Conservation (phyloP, 92 coral and sea anemone species). For the Porites rus region DNA sequence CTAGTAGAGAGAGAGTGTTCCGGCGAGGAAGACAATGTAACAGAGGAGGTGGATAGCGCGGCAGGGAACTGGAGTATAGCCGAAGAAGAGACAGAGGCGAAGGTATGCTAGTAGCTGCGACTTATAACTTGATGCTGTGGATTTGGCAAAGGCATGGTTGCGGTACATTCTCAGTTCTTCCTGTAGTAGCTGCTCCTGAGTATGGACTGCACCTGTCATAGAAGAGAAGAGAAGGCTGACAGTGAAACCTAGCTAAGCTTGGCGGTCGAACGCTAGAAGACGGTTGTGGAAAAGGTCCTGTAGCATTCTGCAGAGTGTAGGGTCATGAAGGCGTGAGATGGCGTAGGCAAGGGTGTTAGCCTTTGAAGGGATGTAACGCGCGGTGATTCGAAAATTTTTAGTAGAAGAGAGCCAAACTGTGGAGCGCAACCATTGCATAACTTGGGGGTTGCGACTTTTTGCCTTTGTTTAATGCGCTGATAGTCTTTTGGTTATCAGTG, state of each 20-base stretch:
- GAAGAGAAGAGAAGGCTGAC: background rate
- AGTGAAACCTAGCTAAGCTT: slow-evolving; percentile 5
- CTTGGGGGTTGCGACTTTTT: slow-evolving; percentile 13
- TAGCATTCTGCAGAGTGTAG: background rate
- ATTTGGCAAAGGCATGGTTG: background rate
- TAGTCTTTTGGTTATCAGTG: slow-evolving; percentile 37
- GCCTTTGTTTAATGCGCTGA: slow-evolving; percentile 45
- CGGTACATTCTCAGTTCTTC: background rate
- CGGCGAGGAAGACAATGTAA: no score
- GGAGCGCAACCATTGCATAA: slow-evolving; percentile 55
- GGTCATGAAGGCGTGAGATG: slow-evolving; percentile 46
- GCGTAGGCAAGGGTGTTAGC: slow-evolving; percentile 44
- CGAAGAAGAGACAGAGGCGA: background rate
- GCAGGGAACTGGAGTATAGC: background rate
- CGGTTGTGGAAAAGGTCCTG: background rate
- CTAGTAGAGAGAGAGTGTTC: no score
- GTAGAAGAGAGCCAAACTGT: slow-evolving; percentile 53
- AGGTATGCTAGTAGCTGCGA: background rate
- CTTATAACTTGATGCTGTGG: no score
- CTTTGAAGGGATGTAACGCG: slow-evolving; percentile 22
- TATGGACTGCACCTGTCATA: slow-evolving; percentile 7
- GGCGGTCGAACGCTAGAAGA: background rate
- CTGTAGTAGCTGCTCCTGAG: background rate
- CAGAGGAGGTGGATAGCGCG: no score
- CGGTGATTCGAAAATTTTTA: slow-evolving; percentile 50